Evolutionary conservation across 2,797 vertebrate genomes (phyloP).

Genomic region (Tachyglossus aculeatus): DNA sequence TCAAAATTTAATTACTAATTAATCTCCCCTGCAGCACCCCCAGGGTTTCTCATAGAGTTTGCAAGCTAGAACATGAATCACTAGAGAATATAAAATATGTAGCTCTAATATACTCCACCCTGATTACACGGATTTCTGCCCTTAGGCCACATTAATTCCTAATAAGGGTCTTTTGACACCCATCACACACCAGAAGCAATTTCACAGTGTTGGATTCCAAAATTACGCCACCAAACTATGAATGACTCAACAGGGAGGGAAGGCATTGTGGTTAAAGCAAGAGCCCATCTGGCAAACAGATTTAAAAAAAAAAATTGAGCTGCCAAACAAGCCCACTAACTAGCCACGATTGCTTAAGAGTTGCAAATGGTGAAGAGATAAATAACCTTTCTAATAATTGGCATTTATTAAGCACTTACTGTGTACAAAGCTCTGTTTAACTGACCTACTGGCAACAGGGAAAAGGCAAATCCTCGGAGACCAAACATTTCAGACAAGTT

Average conservation of each 20-base stretch:
- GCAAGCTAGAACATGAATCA: constrained; percentile 38
- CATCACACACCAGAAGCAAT: not conserved
- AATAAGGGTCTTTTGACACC: constrained; percentile 13
- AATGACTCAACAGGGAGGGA: not conserved
- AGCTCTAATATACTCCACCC: not conserved
- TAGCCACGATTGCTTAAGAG: not conserved
- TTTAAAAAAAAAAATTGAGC: not conserved
- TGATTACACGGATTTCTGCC: not conserved
- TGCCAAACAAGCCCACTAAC: not conserved
- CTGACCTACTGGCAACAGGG: too few species aligned
- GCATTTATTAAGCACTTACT: too few species aligned
- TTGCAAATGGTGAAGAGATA: not conserved
- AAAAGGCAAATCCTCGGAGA: too few species aligned
- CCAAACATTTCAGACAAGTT: too few species aligned
- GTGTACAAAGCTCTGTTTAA: too few species aligned
- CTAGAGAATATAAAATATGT: not conserved
- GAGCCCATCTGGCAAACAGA: not conserved
- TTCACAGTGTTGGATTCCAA: constrained; percentile 1
- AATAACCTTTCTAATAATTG: not conserved
- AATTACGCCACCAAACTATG: not conserved
- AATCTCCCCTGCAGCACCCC: constrained; percentile 27
- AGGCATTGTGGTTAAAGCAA: not conserved
- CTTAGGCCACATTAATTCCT: constrained; percentile 7
- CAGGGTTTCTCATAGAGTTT: constrained; percentile 8
- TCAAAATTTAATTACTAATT: constrained; percentile 46